Evolutionary conservation across 2,888 invertebrate species (phyloP), one percentile per base, ranked within the genome.

Genomic region (Thereva nobilitata): DNA sequence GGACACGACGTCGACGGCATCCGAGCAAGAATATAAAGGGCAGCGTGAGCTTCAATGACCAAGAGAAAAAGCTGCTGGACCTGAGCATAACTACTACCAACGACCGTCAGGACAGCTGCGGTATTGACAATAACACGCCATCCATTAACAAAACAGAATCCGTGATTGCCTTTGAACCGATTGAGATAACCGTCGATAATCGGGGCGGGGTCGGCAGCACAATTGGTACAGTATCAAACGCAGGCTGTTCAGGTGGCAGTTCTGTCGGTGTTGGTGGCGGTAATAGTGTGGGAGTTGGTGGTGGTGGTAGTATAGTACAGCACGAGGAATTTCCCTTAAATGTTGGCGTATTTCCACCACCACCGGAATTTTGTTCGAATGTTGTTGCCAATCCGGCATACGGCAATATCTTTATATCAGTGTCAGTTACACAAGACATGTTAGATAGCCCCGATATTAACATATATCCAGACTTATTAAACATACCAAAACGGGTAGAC

Each of bases 61-160:
- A 93, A 82, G 93, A 93, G 76, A 93, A 93, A 79, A 92, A 92
- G 76, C 83, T 93, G 67, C 82, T 93, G 70, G 92, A 93, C 73
- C 87, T 92, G 12, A 92, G 92, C 72, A 88, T 89, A 44, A 88
- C 89, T 9, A 89, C 89, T 5, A 88, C 87, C 0, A 86, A 86
- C 38, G 86, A 86, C 70, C 81, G 86, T 5, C 85, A 80, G 63
- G 84, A 83, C 65, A 88, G 88, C 74, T 87, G 86, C 73, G 86
- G 86, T 72, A 84, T 86, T 71, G 78, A 80, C 56, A 84, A 87
- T 41, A 89, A 89, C 74, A 85, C 87, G 44, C 89, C 86, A 71
- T 75, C 81, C 4, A 78, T 79, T 53, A 79, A 78, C 64, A 81
- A 81, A 72, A 77, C 83, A 71, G 73, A 85, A 76, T 72, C 85